Conservation (phyloP, 2,888 invertebrate species). For the Megalurothrips usitatus region DNA sequence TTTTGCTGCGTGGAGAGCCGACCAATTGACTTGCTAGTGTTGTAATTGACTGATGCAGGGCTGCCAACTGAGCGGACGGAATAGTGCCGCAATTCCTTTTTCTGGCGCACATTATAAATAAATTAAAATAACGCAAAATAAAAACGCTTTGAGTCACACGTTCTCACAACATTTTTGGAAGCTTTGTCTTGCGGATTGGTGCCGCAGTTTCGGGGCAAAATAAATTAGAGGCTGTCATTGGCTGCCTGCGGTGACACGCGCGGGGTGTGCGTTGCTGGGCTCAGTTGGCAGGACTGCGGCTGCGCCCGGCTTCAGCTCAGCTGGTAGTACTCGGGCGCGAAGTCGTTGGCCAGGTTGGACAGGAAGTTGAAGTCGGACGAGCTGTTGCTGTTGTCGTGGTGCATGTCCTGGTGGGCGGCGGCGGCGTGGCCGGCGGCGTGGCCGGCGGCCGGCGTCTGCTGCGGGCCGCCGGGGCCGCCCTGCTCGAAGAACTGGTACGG, state of each 20-base stretch:
- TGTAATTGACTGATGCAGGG: not conserved
- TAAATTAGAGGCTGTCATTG: too few relatives aligned
- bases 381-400: slow-evolving; percentile 79
- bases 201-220: too few relatives aligned
- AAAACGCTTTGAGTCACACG: not conserved
- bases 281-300: too few relatives aligned
- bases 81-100: not conserved
- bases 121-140: slow-evolving; percentile 14
- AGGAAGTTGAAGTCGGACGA: slow-evolving; percentile 93
- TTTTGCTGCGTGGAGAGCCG: not conserved
- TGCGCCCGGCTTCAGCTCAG: slow-evolving; percentile 52
- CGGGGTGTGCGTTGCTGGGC: too few relatives aligned
- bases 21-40: not conserved
- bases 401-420: slow-evolving; percentile 44
- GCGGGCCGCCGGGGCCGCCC: slow-evolving; percentile 37
- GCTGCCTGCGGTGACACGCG: too few relatives aligned
- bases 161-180: too few relatives aligned
- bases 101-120: not conserved
- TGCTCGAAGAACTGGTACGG: slow-evolving; percentile 67
- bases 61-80: slow-evolving; percentile 11
- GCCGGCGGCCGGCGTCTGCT: slow-evolving; percentile 46
- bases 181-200: too few relatives aligned
- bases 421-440: slow-evolving; percentile 41
- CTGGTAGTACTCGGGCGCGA: slow-evolving; percentile 86
- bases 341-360: slow-evolving; percentile 87